phyloP scores from a whole-genome alignment of 2,113 vertebrate genomes.

The Gymnocephalus cernua region DNA sequence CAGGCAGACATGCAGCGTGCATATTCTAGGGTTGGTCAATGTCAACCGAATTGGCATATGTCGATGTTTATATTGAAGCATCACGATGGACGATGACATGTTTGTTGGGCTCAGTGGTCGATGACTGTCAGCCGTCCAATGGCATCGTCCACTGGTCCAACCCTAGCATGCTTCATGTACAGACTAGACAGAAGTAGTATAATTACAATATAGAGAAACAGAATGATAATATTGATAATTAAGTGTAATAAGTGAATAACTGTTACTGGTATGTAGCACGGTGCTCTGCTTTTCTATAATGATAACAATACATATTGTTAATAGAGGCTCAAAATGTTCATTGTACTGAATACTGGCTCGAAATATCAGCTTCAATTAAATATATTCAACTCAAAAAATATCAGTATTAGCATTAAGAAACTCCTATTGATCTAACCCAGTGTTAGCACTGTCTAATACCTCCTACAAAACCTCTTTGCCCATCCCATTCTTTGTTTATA shows the following conservation, averaged over 20 bases:
- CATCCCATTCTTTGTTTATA: neutral
- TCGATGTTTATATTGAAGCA: no score
- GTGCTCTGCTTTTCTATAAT: neutral
- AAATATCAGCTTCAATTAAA: neutral
- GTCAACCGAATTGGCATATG: no score
- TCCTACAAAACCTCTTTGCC: neutral
- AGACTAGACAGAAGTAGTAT: neutral
- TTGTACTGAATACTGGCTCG: neutral
- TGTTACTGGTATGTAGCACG: neutral
- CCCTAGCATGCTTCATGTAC: neutral
- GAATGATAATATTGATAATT: neutral
- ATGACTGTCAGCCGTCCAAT: no score
- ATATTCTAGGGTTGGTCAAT: no score
- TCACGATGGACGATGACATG: no score
- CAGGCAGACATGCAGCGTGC: neutral
- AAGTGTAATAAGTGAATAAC: neutral
- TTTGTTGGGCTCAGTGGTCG: no score
- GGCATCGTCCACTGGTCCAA: no score
- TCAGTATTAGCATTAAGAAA: neutral
- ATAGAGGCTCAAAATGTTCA: neutral
- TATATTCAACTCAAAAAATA: no score
- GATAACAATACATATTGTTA: neutral
- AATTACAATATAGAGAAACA: neutral
- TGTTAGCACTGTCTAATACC: neutral
- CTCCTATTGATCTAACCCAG: neutral